Base-by-base conservation (phyloP, 2,888 invertebrate genomes). In the Girardia tigrina region DNA sequence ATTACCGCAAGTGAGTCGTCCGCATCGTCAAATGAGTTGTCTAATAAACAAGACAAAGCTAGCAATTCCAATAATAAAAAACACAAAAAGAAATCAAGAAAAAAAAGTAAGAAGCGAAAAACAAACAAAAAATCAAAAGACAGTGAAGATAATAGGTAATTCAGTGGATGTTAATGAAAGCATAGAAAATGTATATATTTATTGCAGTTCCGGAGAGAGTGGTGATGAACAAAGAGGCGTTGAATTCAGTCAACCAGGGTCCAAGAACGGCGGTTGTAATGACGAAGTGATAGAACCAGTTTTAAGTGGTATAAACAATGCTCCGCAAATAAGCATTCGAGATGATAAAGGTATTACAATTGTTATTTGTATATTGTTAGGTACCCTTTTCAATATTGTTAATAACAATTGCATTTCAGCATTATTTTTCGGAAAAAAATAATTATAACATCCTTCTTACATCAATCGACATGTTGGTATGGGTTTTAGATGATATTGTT, bases 101-200 rank as follows among this genome's bases (percentile, higher is more conserved):
- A 56, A 56, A 56, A 56, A 56, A 56, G n/a, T n/a, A 56, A 56
- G 23, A 56, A 56, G n/a, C 56, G 56, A 2, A 56, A 56, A 56
- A 20, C 23, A 56, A 56, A 56, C n/a, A 56, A 56, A 56, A 56
- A 56, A 56, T 56, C 56, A 4, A 56, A 56, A 56, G 56, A 56
- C 23, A 56, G 56, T 56, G 56, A 56, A 20, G 56, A 56, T 56
- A 56, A 56, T 23, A 36, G 36, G 36, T 36, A 36, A 16, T n/a
- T n/a, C n/a, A n/a, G n/a, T n/a, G n/a, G n/a, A n/a, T 12, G 16
- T 36, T 36, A 12, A 12, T 36, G 12, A 36, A 36, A 12, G 8
- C 8, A 12, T 36, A 36, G 36, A 12, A 12, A 12, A 36, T 36
- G 8, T 36, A 12, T 12, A 36, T 36, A 36, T 36, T 36, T 36